These are phyloP conservation scores for Emys orbicularis DNA, from an alignment of 2,797 vertebrate genomes.

Conservation along the genomic window DNA sequence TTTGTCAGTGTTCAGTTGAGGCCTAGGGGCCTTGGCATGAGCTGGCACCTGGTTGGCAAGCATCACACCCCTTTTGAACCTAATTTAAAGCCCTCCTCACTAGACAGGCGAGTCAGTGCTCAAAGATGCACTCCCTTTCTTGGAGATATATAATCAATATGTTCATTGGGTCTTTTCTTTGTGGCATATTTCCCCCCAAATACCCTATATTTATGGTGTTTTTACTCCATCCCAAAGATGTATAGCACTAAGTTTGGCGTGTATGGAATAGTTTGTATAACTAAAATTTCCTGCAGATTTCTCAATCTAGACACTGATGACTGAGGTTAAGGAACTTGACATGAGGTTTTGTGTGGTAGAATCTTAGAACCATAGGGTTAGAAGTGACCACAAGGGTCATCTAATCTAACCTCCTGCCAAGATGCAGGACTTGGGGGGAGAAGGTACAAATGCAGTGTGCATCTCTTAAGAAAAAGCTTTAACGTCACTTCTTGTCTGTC, in stretches of 20 bases:
- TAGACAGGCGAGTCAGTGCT: background rate
- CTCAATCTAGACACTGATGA: background rate
- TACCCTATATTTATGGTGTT: background rate
- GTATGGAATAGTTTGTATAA: background rate
- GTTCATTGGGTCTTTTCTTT: background rate
- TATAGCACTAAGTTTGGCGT: background rate
- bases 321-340: background rate
- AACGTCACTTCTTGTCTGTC: background rate
- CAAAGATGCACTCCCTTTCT: background rate
- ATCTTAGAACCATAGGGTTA: background rate
- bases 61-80: background rate
- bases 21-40: too few species aligned
- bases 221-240: background rate
- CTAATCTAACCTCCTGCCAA: background rate
- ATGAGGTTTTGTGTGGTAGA: background rate
- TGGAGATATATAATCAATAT: background rate
- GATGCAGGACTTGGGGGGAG: background rate
- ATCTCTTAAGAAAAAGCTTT: background rate
- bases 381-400: background rate
- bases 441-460: background rate
- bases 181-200: background rate
- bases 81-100: background rate
- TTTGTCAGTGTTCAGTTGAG: background rate
- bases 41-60: too few species aligned
- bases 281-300: slow-evolving; percentile 33